Evolutionary conservation across 1,140 invertebrate genomes (phyloP), one percentile per base, ranked within the genome.

Genomic region (Lordiphosa collinella): DNA sequence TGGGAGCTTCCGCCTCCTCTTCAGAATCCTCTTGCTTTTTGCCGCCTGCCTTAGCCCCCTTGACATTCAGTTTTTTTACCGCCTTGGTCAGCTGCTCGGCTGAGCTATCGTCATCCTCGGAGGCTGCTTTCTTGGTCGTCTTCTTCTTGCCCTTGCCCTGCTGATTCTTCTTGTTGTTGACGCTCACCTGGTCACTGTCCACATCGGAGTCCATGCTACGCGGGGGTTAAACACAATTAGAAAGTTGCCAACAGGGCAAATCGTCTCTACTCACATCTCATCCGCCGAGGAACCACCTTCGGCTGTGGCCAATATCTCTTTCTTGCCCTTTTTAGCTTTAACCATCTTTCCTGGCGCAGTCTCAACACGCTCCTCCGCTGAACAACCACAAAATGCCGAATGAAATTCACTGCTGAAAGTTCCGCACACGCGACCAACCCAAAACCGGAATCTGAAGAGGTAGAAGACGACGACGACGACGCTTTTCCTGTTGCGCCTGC

Each of bases 321-420:
- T 89, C 87, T 89, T 89, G 87, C 87, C 87, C 82, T 89, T 89
- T 88, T 89, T 89, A 86, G 85, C 64, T 85, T 89, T 89, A 87
- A 88, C 87, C 87, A 89, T 89, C 86, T 88, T 89, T 70, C 79
- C 69, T 73, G 68, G 43, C 73, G 78, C 60, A 84, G 82, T 75
- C 85, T 86, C 86, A 88, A 88, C 86, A 88, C 86, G 86, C 84
- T 88, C 82, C 72, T 76, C 58, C 74, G 66, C 60, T 62, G 65
- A 64, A 59, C 74, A 67, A 61, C 55, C 41, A 86, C 73, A 55
- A 84, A 87, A 75, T 41, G 52, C 66, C 65, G 65, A 64, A 68
- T 67, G 62, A 69, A 73, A 87, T 82, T 73, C 85, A 87, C 85
- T 63, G 69, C 80, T 87, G 38, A 84, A 82, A 76, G 56, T 76